Percentiles rank a stretch among this genome's conserved stretches.
Evolutionary conservation across 2,797 vertebrate genomes (phyloP).

Genomic region (Typhlichthys subterraneus): DNA sequence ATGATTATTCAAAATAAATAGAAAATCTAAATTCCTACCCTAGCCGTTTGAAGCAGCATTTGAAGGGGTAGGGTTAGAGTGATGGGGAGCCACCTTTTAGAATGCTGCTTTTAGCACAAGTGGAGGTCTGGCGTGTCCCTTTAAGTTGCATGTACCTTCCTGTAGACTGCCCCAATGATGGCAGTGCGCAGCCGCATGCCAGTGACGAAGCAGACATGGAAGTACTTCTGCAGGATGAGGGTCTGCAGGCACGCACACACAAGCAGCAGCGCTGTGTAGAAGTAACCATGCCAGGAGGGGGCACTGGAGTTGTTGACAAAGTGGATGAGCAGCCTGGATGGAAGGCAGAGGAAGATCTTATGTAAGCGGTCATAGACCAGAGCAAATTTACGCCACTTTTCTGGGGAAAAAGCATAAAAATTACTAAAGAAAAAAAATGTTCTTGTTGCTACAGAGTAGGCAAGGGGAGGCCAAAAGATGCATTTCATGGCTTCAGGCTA

Average conservation of each 20-base stretch:
- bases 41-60: too few relatives aligned
- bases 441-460: too few relatives aligned
- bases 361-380: neutral
- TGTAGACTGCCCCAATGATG: constrained; percentile 89
- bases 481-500: too few relatives aligned
- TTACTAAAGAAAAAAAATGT: neutral
- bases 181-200: constrained; percentile 95
- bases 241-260: constrained; percentile 88
- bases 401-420: neutral
- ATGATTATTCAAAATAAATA: too few relatives aligned
- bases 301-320: constrained; percentile 85
- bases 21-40: too few relatives aligned
- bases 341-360: neutral
- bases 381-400: neutral
- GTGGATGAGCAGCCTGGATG: constrained; percentile 83
- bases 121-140: neutral
- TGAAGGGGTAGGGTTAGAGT: too few relatives aligned
- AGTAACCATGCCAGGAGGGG: constrained; percentile 91
- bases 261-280: constrained; percentile 90
- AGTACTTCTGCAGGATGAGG: constrained; percentile 92
- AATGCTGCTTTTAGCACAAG: too few relatives aligned
- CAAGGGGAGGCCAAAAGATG: too few relatives aligned
- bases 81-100: too few relatives aligned
- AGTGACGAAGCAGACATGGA: constrained; percentile 95
- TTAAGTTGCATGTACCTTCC: constrained; percentile 81